Base-by-base conservation (phyloP, 2,888 invertebrate species). In the Pachycephus smyrnensis region DNA sequence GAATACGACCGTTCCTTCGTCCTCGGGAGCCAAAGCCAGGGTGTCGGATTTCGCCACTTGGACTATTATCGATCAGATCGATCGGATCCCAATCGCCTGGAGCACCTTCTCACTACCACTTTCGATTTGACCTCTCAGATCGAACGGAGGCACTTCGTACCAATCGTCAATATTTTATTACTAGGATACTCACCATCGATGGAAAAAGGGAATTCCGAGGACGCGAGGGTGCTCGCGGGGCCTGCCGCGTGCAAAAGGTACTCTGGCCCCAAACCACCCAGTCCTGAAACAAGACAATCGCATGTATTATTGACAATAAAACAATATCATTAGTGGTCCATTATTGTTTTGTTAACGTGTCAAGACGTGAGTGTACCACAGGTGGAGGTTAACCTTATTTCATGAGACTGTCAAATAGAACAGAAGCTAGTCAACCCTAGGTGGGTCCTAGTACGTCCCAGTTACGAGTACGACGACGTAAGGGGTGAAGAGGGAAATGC, bases 171-270 rank as follows among this genome's bases (percentile, higher is more conserved):
- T 23, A 23, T 55, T 23, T 23, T 6, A 55, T 23, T 55, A 9
- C 9, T 9, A 30, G 15, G 36, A 37, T 32, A 91, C 93, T 94
- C 93, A 96, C 97, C 97, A 93, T 98, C 98, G 92, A 98, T 94
- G 89, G 98, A 97, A 89, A 98, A 97, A 84, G 96, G 96, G 87
- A 98, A 96, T 88, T 98, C 98, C 81, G 97, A 96, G 87, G 97
- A 97, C 74, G 97, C 96, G 84, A 96, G 93, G 78, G 96, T 95
- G 88, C 93, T 95, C 79, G 94, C 94, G 80, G 94, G 95, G 90
- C 94, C 91, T 68, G 91, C 90, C n/a, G 91, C 89, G 83, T 91
- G 91, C 80, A 91, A 81, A 30, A 91, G 89, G 85, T 91, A 91
- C 83, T 91, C 91, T 80, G 91, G 91, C 86, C 90, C 91, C 90